phyloP scores from a whole-genome alignment of 2,113 vertebrate genomes.

The Hippolais icterina region DNA sequence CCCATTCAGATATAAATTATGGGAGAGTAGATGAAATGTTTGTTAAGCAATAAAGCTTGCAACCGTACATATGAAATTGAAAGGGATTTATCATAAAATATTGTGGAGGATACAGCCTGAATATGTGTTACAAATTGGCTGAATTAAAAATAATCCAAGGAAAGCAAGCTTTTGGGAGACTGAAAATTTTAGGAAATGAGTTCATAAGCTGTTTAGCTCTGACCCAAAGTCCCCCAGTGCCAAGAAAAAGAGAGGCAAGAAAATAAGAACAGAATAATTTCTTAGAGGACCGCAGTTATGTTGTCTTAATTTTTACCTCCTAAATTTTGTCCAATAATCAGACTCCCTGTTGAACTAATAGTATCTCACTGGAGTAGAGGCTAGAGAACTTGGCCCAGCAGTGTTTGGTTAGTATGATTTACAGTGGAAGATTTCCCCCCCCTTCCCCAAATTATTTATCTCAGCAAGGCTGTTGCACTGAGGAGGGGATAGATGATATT shows the following conservation, averaged over 20 bases:
- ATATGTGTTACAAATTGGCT: constrained; percentile 69
- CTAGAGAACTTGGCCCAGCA: constrained; percentile 30
- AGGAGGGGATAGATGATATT: constrained; percentile 38
- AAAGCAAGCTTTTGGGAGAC: constrained; percentile 65
- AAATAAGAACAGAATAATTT: constrained; percentile 47
- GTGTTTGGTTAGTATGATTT: constrained; percentile 54
- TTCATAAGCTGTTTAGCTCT: constrained; percentile 66
- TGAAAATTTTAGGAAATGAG: constrained; percentile 64
- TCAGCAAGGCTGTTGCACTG: constrained; percentile 20
- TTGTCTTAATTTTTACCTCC: constrained; percentile 67
- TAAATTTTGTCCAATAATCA: constrained; percentile 60
- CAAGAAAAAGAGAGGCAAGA: constrained; percentile 55
- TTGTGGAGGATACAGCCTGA: constrained; percentile 66
- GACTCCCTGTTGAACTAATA: constrained; percentile 41
- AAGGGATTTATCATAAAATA: constrained; percentile 80
- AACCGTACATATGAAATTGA: constrained; percentile 75
- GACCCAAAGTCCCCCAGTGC: constrained; percentile 47
- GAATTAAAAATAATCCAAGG: constrained; percentile 74
- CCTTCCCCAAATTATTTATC: constrained; percentile 22
- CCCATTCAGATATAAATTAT: constrained; percentile 85
- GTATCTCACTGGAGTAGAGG: constrained; percentile 20
- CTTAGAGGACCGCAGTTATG: constrained; percentile 39
- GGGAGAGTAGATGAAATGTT: constrained; percentile 80
- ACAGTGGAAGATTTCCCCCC: not conserved
- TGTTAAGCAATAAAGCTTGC: constrained; percentile 85